A percentile compares a stretch with the other conserved stretches of the same genome.
Conservation (phyloP, 1,140 invertebrate species). For the Drosophila pseudoobscura region DNA sequence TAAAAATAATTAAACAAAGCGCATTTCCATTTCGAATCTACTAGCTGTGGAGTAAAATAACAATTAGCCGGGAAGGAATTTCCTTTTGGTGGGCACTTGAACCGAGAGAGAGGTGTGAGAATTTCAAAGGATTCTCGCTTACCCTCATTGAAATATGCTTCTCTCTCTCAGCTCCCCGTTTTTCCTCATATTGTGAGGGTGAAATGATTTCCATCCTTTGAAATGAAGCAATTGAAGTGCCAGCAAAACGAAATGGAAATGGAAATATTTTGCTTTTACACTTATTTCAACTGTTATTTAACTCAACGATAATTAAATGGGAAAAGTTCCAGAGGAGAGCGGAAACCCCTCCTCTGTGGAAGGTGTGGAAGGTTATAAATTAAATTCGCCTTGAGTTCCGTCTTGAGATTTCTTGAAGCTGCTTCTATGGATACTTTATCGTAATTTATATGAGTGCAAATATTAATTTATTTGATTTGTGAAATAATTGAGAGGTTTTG, state of each 20-base stretch:
- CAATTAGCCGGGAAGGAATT: slow-evolving; percentile 51
- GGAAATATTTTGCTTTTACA: slow-evolving; percentile 23
- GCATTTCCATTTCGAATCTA: slow-evolving; percentile 6
- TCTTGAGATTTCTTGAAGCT: background rate
- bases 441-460: too few relatives aligned
- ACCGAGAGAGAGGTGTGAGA: slow-evolving; percentile 8
- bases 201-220: slow-evolving; percentile 27
- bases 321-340: slow-evolving; percentile 4
- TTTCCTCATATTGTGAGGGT: background rate
- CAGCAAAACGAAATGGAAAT: slow-evolving; percentile 13
- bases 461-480: background rate
- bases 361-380: background rate
- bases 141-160: slow-evolving; percentile 8
- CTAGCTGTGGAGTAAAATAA: slow-evolving; percentile 36
- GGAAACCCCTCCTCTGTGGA: background rate
- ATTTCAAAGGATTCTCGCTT: slow-evolving; percentile 41
- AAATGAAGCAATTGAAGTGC: slow-evolving; percentile 37
- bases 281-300: slow-evolving; percentile 29
- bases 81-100: background rate
- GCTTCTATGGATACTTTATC: too few relatives aligned
- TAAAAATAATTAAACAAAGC: slow-evolving; percentile 5
- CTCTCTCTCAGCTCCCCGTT: background rate
- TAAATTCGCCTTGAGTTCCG: too few relatives aligned
- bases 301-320: slow-evolving; percentile 29
- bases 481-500: too few relatives aligned